Evolutionary conservation across 2,888 invertebrate genomes (phyloP).

Genomic region (Spicauda simplicius): DNA sequence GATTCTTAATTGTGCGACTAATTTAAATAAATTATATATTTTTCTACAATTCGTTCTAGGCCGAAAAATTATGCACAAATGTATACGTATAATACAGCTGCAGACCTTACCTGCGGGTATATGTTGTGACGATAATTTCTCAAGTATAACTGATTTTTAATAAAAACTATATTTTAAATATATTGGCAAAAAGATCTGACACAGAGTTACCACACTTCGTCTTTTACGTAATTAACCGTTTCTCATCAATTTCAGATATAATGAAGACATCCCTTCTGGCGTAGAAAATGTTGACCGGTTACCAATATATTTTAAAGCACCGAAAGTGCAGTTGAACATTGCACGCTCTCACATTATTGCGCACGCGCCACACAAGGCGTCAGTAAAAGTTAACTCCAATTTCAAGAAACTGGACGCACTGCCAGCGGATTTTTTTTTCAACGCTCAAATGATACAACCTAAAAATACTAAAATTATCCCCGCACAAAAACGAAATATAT

Average conservation of each 20-base stretch:
- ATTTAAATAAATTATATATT: too few relatives aligned
- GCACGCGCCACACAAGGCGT: slow-evolving; percentile 4
- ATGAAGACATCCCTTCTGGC: neutral
- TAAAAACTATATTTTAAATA: too few relatives aligned
- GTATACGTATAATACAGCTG: too few relatives aligned
- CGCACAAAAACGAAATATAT: neutral
- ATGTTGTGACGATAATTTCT: too few relatives aligned
- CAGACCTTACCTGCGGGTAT: too few relatives aligned
- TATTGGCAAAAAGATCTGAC: too few relatives aligned
- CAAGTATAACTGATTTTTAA: too few relatives aligned
- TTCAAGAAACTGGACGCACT: slow-evolving; percentile 10
- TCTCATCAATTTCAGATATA: slow-evolving; percentile 3
- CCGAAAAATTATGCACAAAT: too few relatives aligned
- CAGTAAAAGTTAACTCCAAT: slow-evolving; percentile 2
- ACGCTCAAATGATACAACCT: neutral
- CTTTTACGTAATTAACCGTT: too few relatives aligned
- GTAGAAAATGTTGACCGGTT: neutral
- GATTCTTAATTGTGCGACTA: too few relatives aligned
- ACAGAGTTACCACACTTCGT: too few relatives aligned
- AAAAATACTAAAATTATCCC: neutral
- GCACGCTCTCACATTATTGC: slow-evolving; percentile 18
- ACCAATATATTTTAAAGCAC: slow-evolving; percentile 5
- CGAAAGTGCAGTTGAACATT: slow-evolving; percentile 8
- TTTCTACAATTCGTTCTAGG: too few relatives aligned
- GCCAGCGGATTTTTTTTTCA: slow-evolving; percentile 4